Evolutionary conservation across 2,113 vertebrate species (phyloP), one percentile per base, ranked within the genome.

Genomic region (Pardalotus punctatus): DNA sequence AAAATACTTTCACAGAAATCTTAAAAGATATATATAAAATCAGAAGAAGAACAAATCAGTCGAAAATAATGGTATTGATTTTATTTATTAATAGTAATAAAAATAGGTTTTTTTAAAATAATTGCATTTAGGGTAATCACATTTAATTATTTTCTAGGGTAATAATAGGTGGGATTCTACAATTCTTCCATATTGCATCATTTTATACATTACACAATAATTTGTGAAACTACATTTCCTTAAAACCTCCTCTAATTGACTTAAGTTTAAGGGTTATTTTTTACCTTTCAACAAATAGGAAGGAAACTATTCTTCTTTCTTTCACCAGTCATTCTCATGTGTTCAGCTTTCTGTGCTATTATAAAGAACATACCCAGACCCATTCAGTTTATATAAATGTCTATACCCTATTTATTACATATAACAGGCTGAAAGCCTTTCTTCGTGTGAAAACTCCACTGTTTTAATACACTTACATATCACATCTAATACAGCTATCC

Each of bases 21-120:
- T 84, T 91, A 73, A 90, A 96, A 90, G 50, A 76, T 93, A 80
- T 67, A 74, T 27, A 94, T 95, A 95, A 92, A 97, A 97, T 94
- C 76, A 97, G 73, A 71, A 94, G 48, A 33, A 72, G 36, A 43
- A 31, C 14, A 77, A 77, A 82, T 51, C 12, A 23, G 10, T 53
- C 40, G 73, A 38, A 90, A 84, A 85, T 43, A 76, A 65, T 14
- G 31, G 6, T 65, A 73, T 15, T 77, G 4, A 29, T 38, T 88
- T 79, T 65, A 56, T 66, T 69, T 67, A 77, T 69, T 36, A 77
- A 58, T n/a, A 51, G 27, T n/a, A 82, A 85, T 28, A 36, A 87
- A 81, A 82, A 38, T 21, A 38, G 2, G 4, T 43, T 90, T 87
- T 95, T 83, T n/a, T 1, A 4, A 86, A 79, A 42, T 50, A 43